Conservation (phyloP, 53 echinoderm and acorn worm genomes). For the Glandiceps talaboti region DNA sequence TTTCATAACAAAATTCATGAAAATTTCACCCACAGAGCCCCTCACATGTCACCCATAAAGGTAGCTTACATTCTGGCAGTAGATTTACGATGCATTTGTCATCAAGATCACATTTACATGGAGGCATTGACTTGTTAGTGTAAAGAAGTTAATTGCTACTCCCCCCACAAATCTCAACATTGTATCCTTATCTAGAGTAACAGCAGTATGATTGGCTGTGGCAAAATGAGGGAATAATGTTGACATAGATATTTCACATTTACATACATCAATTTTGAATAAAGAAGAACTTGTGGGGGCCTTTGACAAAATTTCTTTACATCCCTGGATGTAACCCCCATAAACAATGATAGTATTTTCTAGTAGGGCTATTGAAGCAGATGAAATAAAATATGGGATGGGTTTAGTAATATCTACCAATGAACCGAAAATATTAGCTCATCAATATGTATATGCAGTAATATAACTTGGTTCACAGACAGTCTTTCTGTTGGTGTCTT, state of each 20-base stretch:
- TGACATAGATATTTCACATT: not conserved
- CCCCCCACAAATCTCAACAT: slow-evolving; percentile 6
- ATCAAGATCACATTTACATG: not conserved
- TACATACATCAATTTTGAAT: not conserved
- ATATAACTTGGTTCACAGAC: slow-evolving; percentile 6
- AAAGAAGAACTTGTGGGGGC: not conserved
- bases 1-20: not conserved
- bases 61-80: not conserved
- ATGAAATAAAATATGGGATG: not conserved
- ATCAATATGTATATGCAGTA: slow-evolving; percentile 4
- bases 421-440: not conserved
- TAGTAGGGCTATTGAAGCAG: not conserved
- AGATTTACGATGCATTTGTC: not conserved
- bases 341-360: not conserved
- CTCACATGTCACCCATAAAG: not conserved
- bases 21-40: not conserved
- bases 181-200: slow-evolving; percentile 3
- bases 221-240: not conserved
- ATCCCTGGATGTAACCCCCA: not conserved
- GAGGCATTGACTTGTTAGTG: not conserved
- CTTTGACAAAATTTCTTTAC: not conserved
- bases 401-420: not conserved
- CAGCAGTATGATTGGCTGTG: slow-evolving; percentile 3
- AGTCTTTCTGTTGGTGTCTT: slow-evolving; percentile 6
- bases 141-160: not conserved